Evolutionary conservation across 2,113 vertebrate genomes (phyloP), one percentile per base, ranked within the genome.

Genomic region (Pterocles burchelli): DNA sequence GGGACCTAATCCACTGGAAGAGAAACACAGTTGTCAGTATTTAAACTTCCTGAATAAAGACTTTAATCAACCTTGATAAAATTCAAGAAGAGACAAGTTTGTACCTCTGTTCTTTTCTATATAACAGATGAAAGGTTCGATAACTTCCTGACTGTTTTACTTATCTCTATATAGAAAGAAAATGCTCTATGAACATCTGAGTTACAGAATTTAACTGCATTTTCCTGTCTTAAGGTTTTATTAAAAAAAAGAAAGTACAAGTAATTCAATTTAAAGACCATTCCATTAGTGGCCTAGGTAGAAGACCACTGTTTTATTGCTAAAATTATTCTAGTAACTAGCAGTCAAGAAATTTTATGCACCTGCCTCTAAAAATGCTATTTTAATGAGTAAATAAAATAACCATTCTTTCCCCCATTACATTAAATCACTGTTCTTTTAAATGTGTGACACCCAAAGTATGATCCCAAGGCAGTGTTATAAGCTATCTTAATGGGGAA

Each of bases 301-400:
- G 43, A 86, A 67, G 21, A 84, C 90, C 80, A 68, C 17, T 33
- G 17, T 4, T 66, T 90, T 74, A 43, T 29, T 1, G 1, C 59
- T 73, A 54, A 79, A 71, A 61, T 63, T 62, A 73, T 46, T 38
- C 52, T 75, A 41, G 38, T 63, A 85, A 75, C 10, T 68, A 55
- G 18, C 1, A 3, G 70, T 77, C 52, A 81, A 91, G 34, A 5
- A 59, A 65, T 72, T 94, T 81, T 58, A 87, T 67, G 18, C 5
- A 78, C 5, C 4, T 59, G 18, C 14, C 26, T 57, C 28, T 89
- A 78, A 88, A 93, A 85, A 38, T 68, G 38, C 0, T 4, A 57
- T 67, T 89, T 89, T 81, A 94, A 78, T 75, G 38, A 75, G 34
- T 75, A 93, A 89, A 85, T 89, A 86, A 87, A 80, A 48, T 26